Evolutionary conservation across 2,113 vertebrate genomes (phyloP).

Genomic region (Catharus minimus): DNA sequence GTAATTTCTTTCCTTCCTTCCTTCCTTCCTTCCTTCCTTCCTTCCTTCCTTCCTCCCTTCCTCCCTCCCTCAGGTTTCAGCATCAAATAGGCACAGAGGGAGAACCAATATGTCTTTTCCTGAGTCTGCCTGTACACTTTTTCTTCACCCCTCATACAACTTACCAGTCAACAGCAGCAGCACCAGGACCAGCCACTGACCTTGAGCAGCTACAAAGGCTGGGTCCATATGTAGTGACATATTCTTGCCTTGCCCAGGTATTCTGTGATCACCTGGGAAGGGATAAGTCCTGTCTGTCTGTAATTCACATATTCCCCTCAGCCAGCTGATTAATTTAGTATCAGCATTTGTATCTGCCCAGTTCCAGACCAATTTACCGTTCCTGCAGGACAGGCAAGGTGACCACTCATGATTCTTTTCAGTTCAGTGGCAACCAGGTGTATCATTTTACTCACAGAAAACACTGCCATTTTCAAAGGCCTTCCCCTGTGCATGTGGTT

Average conservation of each 20-base stretch:
- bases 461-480: not conserved
- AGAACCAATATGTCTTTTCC: not conserved
- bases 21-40: not conserved
- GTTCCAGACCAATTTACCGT: not conserved
- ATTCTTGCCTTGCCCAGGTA: slow-evolving; percentile 3
- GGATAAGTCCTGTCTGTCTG: not conserved
- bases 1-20: not conserved
- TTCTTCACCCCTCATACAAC: not conserved
- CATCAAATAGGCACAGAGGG: not conserved
- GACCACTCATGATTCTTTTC: not conserved
- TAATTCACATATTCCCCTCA: not conserved
- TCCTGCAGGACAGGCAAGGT: not conserved
- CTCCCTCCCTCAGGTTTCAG: not conserved
- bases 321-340: not conserved
- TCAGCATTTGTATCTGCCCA: not conserved
- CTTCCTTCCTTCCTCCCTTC: not conserved
- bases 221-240: not conserved
- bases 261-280: not conserved
- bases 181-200: not conserved
- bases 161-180: slow-evolving; percentile 24
- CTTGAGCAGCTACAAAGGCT: not conserved
- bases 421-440: not conserved
- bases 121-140: not conserved
- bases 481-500: not conserved
- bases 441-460: not conserved